Percentiles rank a stretch among this genome's conserved stretches.
Conservation (phyloP, 2,113 vertebrate species). For the Aythya baeri region DNA sequence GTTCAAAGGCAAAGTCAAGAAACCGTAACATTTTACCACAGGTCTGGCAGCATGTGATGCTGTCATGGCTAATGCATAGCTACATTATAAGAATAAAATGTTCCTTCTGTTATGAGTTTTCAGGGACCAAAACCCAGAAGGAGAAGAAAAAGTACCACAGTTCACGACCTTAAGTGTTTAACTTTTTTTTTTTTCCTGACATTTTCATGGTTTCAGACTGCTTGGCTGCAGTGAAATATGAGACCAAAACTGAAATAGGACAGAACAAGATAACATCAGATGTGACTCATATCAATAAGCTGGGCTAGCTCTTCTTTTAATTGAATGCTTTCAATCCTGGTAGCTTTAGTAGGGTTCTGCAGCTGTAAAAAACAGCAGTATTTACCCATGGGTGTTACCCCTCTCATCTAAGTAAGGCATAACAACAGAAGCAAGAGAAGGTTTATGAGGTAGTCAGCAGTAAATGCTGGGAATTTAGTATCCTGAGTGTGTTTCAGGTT, state of each 20-base stretch:
- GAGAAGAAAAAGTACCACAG: background rate
- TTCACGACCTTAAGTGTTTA: background rate
- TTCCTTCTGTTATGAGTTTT: background rate
- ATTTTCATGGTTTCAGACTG: background rate
- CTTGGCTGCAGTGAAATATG: background rate
- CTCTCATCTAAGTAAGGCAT: background rate
- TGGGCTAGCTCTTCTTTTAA: background rate
- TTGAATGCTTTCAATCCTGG: background rate
- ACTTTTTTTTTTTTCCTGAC: background rate
- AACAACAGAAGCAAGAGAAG: background rate
- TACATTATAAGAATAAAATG: background rate
- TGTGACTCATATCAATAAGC: accelerated
- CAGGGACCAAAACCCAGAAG: background rate
- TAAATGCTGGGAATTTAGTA: background rate
- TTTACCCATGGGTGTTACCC: background rate
- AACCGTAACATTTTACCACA: background rate
- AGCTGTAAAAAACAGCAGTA: background rate
- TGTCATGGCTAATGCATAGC: background rate
- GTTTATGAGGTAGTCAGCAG: background rate
- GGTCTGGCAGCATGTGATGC: background rate
- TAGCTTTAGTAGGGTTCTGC: background rate
- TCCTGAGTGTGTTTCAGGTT: background rate
- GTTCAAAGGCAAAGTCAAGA: background rate
- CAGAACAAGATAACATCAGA: background rate
- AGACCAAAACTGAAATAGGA: background rate